Base-by-base conservation (phyloP, 2,113 vertebrate species). In the Aegithalos caudatus region DNA sequence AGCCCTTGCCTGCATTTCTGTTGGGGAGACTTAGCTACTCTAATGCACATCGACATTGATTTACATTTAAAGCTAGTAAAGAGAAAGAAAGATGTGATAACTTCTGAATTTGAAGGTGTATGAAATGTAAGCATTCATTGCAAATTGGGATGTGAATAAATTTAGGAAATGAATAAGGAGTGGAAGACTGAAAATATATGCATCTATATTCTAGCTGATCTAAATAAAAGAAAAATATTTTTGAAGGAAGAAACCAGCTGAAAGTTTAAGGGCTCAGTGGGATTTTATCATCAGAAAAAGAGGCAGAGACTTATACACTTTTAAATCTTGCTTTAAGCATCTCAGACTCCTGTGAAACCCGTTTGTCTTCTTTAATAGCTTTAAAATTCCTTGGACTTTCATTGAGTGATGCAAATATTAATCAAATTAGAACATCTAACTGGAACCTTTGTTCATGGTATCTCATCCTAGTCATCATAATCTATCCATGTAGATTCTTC, bases 1-100 rank as follows among this genome's bases (percentile, higher is more conserved):
- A 47, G 23, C 4, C 28, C 60, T 62, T 73, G 35, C 22, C 33
- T 40, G 7, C 5, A 8, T 77, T 81, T 81, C 29, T 50, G 7
- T 3, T 13, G 33, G 23, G 20, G 61, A 64, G 9, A 45, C 60
- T 74, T 42, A 67, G 33, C 22, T 66, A 17, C 57, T 79, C 29
- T 31, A 28, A n/a, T 2, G 1, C 1, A 2, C 1, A 2, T 42
- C 21, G 27, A 1, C 16, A 14, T 14, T 57, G 31, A 27, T 70
- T 79, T 86, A 57, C 10, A 35, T 16, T 64, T 88, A 57, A 74
- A 60, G 5, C 28, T 74, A 45, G 14, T 54, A 29, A 50, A 50
- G 16, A 71, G 4, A 22, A 21, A 78, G 48, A 74, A 69, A 58
- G 14, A 18, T 83, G 16, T 20, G 24, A 56, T 42, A 56, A n/a